Evolutionary conservation across 2,797 vertebrate genomes (phyloP).

Genomic region (Hirundo rustica): DNA sequence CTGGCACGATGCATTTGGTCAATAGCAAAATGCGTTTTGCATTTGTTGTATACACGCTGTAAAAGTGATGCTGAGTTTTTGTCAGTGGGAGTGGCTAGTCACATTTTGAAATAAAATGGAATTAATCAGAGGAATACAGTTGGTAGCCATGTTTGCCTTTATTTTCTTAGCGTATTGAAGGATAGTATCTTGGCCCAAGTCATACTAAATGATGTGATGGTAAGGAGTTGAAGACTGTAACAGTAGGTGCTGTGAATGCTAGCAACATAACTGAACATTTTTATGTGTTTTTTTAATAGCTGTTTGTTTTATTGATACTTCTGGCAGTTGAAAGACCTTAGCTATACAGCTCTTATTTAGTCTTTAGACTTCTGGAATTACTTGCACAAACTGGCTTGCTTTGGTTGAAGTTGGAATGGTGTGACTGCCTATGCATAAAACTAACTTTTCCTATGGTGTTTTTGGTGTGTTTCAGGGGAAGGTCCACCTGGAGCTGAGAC

Average conservation of each 20-base stretch:
- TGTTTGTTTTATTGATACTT: not conserved
- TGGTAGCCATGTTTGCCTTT: not conserved
- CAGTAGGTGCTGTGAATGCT: not conserved
- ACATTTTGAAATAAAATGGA: not conserved
- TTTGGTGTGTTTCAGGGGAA: slow-evolving; percentile 86
- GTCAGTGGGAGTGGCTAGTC: not conserved
- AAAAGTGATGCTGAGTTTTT: not conserved
- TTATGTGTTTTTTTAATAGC: not conserved
- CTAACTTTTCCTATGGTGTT: not conserved
- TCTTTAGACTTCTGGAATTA: not conserved
- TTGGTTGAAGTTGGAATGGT: not conserved
- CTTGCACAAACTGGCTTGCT: not conserved
- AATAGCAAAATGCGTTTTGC: not conserved
- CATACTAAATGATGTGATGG: not conserved
- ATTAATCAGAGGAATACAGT: not conserved
- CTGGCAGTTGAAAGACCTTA: not conserved
- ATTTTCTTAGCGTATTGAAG: not conserved
- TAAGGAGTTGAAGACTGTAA: not conserved
- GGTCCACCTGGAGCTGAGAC: slow-evolving; percentile 93
- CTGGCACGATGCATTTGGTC: not conserved
- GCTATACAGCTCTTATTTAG: not conserved
- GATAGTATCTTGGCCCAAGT: not conserved
- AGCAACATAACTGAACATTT: not conserved
- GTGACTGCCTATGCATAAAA: not conserved
- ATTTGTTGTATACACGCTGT: not conserved